phyloP scores from a whole-genome alignment of 2,888 invertebrate species.

The Drosophila cracens region DNA sequence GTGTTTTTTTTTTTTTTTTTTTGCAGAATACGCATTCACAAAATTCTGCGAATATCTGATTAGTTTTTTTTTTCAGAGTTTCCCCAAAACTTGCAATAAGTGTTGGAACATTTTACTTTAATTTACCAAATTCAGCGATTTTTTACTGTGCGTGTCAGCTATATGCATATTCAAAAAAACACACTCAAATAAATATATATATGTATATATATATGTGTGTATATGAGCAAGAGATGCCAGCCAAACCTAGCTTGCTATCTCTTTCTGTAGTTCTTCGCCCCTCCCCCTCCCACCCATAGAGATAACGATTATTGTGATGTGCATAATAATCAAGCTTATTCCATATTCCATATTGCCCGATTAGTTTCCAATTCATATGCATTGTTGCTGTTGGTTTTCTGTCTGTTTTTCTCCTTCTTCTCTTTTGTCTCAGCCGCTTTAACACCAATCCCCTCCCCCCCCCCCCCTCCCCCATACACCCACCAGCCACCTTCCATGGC shows the following conservation, averaged over 20 bases:
- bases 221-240: neutral
- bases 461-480: neutral
- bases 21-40: neutral
- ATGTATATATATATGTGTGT: neutral
- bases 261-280: neutral
- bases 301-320: conserved; percentile 82
- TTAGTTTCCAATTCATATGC: conserved; percentile 76
- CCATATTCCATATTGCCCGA: conserved; percentile 57
- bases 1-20: neutral
- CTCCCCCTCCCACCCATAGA: conserved; percentile 18
- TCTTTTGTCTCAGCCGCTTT: conserved; percentile 1
- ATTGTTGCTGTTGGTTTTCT: conserved; percentile 20
- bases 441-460: neutral
- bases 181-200: neutral
- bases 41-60: neutral
- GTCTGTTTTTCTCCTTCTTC: conserved; percentile 1
- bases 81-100: neutral
- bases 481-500: conserved; percentile 18
- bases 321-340: conserved; percentile 76
- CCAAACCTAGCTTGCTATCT: neutral
- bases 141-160: neutral
- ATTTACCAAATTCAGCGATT: neutral
- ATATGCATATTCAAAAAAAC: neutral
- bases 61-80: neutral
- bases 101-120: neutral